Base-by-base conservation (phyloP, 2,888 invertebrate species). In the Notodonta dromedarius region DNA sequence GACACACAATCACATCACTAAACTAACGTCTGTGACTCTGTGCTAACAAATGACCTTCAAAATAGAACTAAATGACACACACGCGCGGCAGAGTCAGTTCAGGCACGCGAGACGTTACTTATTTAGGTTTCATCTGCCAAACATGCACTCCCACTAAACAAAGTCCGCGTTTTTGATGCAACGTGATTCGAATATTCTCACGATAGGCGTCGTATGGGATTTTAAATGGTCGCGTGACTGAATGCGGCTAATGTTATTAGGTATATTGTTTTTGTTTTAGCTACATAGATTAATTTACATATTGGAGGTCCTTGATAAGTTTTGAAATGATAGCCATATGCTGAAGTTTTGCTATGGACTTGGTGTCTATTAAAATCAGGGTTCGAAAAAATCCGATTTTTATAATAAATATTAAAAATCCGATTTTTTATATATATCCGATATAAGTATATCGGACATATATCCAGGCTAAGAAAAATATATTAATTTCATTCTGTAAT, bases 61-160 rank as follows among this genome's bases (percentile, higher is more conserved):
- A 14, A 58, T 62, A 62, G 24, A 62, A n/a, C n/a, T 46, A 66
- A 69, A 50, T 51, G 52, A 24, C 59, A 58, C 59, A 70, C 66
- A 73, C 73, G 56, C 73, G 56, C 63, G 58, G 60, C 60, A 42
- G 40, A 59, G 42, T 61, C 57, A 59, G 60, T 58, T 57, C 46
- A 58, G 48, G 39, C 62, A 56, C 58, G 56, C 57, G 35, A 59
- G 62, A 55, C 44, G 56, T 55, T 69, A 60, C 59, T n/a, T 56
- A 60, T 68, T 71, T 66, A 71, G 69, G 69, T 63, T 54, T 59
- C 58, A 60, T 39, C 57, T 62, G 72, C 64, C 60, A 66, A 72
- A 68, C 60, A 63, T 71, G 69, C 58, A 57, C 53, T 54, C 14
- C 62, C 64, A 66, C 54, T 65, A 64, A 68, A 67, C 61, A 67